phyloP scores from a whole-genome alignment of 2,888 invertebrate species.

The Agriopis marginaria region DNA sequence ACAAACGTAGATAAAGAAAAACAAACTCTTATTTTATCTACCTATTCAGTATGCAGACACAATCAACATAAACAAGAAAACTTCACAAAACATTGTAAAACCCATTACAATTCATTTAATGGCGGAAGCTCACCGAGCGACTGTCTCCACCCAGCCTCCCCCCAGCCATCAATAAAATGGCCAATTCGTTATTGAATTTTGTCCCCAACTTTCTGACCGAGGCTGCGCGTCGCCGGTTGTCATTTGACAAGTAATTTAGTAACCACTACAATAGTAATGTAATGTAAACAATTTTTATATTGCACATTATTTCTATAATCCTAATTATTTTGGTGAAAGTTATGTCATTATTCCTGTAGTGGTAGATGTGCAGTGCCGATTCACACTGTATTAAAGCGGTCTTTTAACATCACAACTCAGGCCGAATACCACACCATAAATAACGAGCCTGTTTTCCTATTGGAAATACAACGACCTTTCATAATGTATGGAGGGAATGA shows the following conservation, averaged over 20 bases:
- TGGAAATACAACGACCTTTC: slow-evolving; percentile 67
- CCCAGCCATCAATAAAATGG: slow-evolving; percentile 87
- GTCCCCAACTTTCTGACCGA: slow-evolving; percentile 77
- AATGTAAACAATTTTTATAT: slow-evolving; percentile 75
- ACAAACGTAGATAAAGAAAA: slow-evolving; percentile 25
- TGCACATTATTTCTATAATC: slow-evolving; percentile 63
- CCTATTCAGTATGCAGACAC: slow-evolving; percentile 38
- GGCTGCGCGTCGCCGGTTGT: slow-evolving; percentile 84
- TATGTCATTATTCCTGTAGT: slow-evolving; percentile 79
- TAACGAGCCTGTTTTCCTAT: slow-evolving; percentile 59
- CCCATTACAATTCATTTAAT: slow-evolving; percentile 72
- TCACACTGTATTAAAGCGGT: slow-evolving; percentile 62
- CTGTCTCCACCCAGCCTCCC: slow-evolving; percentile 84
- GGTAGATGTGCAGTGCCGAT: slow-evolving; percentile 66
- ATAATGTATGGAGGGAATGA: slow-evolving; percentile 66
- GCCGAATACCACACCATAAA: slow-evolving; percentile 61
- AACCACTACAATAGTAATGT: slow-evolving; percentile 69
- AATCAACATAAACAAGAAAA: slow-evolving; percentile 70
- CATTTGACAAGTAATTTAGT: slow-evolving; percentile 75
- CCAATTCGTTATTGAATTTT: slow-evolving; percentile 86
- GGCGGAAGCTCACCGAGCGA: slow-evolving; percentile 80
- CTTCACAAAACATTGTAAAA: slow-evolving; percentile 58
- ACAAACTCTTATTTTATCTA: slow-evolving; percentile 15
- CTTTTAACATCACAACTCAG: slow-evolving; percentile 63
- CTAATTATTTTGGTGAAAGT: slow-evolving; percentile 73